A percentile compares a stretch with the other conserved stretches of the same genome.
Evolutionary conservation across 2,888 invertebrate species (phyloP).

Genomic region (Pachliopta kotzebuea): DNA sequence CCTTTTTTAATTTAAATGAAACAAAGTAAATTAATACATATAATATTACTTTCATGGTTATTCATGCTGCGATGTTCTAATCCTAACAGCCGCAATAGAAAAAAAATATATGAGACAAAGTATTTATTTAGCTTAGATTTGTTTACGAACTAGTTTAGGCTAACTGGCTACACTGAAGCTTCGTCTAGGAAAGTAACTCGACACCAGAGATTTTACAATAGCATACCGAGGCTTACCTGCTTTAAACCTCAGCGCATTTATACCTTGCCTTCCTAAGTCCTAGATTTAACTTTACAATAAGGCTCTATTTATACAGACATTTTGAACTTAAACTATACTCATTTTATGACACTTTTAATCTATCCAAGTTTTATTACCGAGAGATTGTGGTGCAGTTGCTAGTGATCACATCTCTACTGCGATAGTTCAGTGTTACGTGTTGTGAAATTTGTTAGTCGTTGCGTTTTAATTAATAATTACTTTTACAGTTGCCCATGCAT

Average conservation of each 20-base stretch:
- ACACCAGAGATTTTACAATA: constrained; percentile 53
- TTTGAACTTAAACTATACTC: constrained; percentile 12
- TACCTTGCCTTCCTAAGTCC: constrained; percentile 51
- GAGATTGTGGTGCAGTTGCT: background rate
- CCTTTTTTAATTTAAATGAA: too few species aligned
- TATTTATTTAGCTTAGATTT: constrained; percentile 20
- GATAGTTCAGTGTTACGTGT: background rate
- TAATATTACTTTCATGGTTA: background rate
- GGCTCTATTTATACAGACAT: constrained; percentile 23
- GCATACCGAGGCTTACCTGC: constrained; percentile 48
- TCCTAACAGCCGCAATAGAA: background rate
- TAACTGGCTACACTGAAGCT: constrained; percentile 38
- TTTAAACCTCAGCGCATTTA: constrained; percentile 57
- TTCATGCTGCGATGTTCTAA: background rate
- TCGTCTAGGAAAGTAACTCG: constrained; percentile 57
- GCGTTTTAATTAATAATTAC: background rate
- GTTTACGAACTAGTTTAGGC: constrained; percentile 20
- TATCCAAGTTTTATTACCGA: background rate
- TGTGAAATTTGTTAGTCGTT: background rate
- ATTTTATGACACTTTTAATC: constrained; percentile 11
- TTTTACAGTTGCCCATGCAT: background rate
- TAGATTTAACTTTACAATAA: constrained; percentile 49
- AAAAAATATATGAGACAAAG: background rate
- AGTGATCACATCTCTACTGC: background rate
- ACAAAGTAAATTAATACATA: too few species aligned